These are phyloP conservation scores for Hirtodrosophila duncani DNA, from an alignment of 2,888 invertebrate genomes.

Conservation along the genomic window DNA sequence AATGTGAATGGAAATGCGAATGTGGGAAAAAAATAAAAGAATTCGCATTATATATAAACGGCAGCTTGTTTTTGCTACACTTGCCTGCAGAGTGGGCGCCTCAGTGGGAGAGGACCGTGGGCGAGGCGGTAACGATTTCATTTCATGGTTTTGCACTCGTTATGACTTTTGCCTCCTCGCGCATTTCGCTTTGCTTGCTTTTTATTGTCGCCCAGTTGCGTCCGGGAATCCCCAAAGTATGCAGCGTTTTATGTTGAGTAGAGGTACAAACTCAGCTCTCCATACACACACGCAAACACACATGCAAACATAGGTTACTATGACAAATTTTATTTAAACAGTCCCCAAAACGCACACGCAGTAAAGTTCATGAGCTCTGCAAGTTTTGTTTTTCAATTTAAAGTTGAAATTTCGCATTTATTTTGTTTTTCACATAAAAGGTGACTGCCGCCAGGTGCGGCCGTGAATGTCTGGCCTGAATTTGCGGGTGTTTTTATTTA, in stretches of 20 bases:
- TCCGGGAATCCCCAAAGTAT: conserved; percentile 57
- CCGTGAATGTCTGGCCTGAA: conserved; percentile 17
- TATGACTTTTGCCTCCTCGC: conserved; percentile 57
- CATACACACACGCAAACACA: conserved; percentile 1
- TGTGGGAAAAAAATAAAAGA: conserved; percentile 14
- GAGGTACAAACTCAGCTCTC: conserved; percentile 45
- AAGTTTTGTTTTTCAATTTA: conserved; percentile 64
- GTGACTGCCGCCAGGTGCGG: conserved; percentile 55
- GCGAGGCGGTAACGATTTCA: conserved; percentile 63
- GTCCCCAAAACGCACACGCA: conserved; percentile 27
- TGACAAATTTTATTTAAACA: conserved; percentile 51
- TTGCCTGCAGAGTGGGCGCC: conserved; percentile 23
- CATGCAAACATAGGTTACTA: conserved; percentile 6
- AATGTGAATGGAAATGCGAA: conserved; percentile 42
- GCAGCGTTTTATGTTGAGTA: conserved; percentile 65
- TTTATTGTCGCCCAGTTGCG: conserved; percentile 68
- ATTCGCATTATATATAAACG: conserved; percentile 14
- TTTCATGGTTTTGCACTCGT: conserved; percentile 74
- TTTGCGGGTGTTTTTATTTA: conserved; percentile 30
- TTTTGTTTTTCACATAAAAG: conserved; percentile 38
- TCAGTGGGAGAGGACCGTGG: conserved; percentile 2
- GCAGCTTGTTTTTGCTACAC: conserved; percentile 35
- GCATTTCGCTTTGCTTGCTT: conserved; percentile 46
- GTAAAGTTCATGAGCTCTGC: conserved; percentile 27
- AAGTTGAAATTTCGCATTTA: conserved; percentile 45